Percentiles rank a stretch among this genome's conserved stretches.
phyloP scores from a whole-genome alignment of 2,113 vertebrate genomes.

The Natator depressus region DNA sequence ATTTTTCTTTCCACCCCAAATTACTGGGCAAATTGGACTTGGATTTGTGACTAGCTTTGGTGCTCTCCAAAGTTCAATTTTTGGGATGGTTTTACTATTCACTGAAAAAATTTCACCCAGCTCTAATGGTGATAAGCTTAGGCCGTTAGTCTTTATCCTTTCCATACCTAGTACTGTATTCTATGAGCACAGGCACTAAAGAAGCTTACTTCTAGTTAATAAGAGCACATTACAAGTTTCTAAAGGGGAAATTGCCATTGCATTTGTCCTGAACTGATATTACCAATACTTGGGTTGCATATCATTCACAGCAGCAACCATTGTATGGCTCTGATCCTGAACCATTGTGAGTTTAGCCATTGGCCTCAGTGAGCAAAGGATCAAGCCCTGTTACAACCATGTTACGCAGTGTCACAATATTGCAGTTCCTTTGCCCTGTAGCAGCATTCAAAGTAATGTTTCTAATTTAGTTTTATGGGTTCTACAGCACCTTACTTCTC shows the following conservation, averaged over 20 bases:
- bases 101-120: not conserved
- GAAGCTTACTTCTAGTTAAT: not conserved
- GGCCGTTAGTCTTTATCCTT: not conserved
- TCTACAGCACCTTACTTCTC: slow-evolving; percentile 51
- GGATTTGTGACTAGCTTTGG: too few relatives aligned
- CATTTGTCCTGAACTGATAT: not conserved
- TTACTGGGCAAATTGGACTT: too few relatives aligned
- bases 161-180: not conserved
- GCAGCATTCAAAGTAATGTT: slow-evolving; percentile 42
- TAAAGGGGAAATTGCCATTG: not conserved
- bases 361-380: not conserved
- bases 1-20: too few relatives aligned
- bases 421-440: slow-evolving; percentile 4
- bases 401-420: slow-evolving; percentile 26
- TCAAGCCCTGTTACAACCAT: not conserved
- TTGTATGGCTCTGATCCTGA: not conserved
- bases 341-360: not conserved
- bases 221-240: not conserved
- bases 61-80: too few relatives aligned
- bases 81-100: not conserved
- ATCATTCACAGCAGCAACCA: rapidly evolving
- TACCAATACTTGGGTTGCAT: not conserved
- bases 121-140: too few relatives aligned
- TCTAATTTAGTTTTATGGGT: slow-evolving; percentile 46
- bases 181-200: not conserved